Evolutionary conservation across 1,140 invertebrate genomes (phyloP).

Genomic region (Lerema accius): DNA sequence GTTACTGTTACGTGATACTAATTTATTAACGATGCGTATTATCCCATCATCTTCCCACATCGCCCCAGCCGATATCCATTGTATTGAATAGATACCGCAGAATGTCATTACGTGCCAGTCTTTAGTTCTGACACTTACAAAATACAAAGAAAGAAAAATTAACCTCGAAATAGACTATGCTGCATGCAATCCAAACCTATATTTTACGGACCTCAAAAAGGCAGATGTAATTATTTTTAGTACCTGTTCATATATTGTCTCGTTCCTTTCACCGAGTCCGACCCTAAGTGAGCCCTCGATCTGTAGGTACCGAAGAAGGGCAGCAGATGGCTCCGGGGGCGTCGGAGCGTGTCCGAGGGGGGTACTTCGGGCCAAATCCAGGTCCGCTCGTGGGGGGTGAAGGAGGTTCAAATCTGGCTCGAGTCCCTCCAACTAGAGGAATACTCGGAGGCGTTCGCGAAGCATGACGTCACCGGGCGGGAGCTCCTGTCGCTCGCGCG

Average conservation of each 20-base stretch:
- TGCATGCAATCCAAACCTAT: slow-evolving; percentile 18
- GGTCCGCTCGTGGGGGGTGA: slow-evolving; percentile 86
- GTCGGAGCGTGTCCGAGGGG: slow-evolving; percentile 80
- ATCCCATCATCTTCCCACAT: slow-evolving; percentile 40
- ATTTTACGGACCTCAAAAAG: too few species aligned
- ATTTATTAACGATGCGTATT: slow-evolving; percentile 21
- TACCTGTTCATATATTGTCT: slow-evolving; percentile 17
- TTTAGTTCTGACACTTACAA: too few species aligned
- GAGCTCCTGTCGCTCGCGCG: slow-evolving; percentile 94
- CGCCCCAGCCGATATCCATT: slow-evolving; percentile 41
- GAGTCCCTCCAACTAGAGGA: slow-evolving; percentile 94
- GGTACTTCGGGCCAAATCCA: slow-evolving; percentile 44
- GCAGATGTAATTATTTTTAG: too few species aligned
- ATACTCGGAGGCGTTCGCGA: slow-evolving; percentile 92
- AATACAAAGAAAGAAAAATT: too few species aligned
- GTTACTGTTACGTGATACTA: neutral
- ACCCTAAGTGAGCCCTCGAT: slow-evolving; percentile 46
- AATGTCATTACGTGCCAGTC: too few species aligned
- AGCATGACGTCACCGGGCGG: slow-evolving; percentile 95
- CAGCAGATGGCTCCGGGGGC: slow-evolving; percentile 80
- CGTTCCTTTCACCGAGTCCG: slow-evolving; percentile 36
- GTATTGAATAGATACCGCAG: too few species aligned
- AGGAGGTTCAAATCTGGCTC: slow-evolving; percentile 92
- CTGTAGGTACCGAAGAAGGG: slow-evolving; percentile 70
- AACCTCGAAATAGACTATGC: too few species aligned